Percentiles rank a stretch among this genome's conserved stretches.
phyloP scores from a whole-genome alignment of 2,797 vertebrate species.

The Rhinogobio ventralis region DNA sequence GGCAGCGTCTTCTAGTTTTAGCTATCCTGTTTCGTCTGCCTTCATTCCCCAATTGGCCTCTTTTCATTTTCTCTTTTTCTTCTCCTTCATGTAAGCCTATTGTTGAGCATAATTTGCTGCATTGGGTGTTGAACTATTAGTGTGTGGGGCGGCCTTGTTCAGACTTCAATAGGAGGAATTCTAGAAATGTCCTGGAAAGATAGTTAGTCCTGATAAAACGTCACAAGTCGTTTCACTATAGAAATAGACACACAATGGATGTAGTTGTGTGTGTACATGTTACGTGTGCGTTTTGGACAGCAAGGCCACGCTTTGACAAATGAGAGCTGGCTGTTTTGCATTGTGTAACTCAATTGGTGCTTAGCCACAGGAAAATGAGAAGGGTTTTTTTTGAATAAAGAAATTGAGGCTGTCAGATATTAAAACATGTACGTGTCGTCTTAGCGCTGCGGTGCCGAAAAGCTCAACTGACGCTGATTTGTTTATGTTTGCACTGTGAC shows the following conservation, averaged over 20 bases:
- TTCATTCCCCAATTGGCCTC: conserved; percentile 53
- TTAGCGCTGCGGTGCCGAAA: conserved; percentile 56
- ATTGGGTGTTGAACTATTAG: conserved; percentile 75
- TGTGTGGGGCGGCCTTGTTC: conserved; percentile 72
- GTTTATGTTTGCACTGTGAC: conserved; percentile 57
- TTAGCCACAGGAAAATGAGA: conserved; percentile 69
- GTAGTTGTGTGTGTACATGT: conserved; percentile 66
- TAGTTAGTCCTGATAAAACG: conserved; percentile 78
- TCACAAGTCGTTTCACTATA: conserved; percentile 73
- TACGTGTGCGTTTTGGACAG: conserved; percentile 48
- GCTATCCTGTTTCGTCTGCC: conserved; percentile 37
- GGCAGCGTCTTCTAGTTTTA: conserved; percentile 54
- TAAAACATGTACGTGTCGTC: conserved; percentile 67
- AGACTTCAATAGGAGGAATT: conserved; percentile 75
- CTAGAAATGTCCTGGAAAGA: conserved; percentile 80
- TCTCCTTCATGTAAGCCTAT: conserved; percentile 58
- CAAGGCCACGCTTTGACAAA: conserved; percentile 44
- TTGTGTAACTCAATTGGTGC: conserved; percentile 59
- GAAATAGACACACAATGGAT: conserved; percentile 72
- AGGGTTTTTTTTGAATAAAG: conserved; percentile 74
- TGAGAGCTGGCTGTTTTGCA: conserved; percentile 63
- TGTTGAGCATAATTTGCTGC: conserved; percentile 67
- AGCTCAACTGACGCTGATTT: conserved; percentile 56
- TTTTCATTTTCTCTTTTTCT: conserved; percentile 69
- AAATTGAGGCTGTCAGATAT: conserved; percentile 71